Percentiles rank a stretch among this genome's conserved stretches.
These are phyloP conservation scores for Lophochroa leadbeateri DNA, from an alignment of 2,113 vertebrate species.

Conservation along the genomic window DNA sequence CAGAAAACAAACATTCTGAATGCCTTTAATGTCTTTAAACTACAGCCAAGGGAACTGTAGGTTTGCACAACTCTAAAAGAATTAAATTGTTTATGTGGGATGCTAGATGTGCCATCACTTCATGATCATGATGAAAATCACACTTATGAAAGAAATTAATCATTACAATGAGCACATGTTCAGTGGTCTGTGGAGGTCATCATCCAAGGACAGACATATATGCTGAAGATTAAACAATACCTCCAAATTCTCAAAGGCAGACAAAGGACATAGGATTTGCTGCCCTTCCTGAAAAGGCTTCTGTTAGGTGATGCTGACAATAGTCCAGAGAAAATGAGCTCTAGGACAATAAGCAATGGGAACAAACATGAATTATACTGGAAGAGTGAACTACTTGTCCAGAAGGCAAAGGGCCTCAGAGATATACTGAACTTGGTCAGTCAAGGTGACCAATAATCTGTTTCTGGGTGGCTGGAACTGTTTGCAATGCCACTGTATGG, in stretches of 20 bases:
- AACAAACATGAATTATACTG: not conserved
- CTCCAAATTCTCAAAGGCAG: not conserved
- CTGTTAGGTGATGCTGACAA: not conserved
- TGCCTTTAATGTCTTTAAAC: not conserved
- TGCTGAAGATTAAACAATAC: not conserved
- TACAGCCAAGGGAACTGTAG: not conserved
- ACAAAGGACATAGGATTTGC: not conserved
- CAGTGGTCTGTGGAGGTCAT: not conserved
- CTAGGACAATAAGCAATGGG: not conserved
- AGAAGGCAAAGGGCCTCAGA: not conserved
- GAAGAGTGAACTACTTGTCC: not conserved
- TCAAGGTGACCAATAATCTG: not conserved
- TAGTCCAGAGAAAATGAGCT: not conserved
- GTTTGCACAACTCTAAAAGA: not conserved
- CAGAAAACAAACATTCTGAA: not conserved
- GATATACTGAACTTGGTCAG: not conserved
- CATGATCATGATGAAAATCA: not conserved
- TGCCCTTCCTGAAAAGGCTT: not conserved
- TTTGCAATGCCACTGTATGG: not conserved
- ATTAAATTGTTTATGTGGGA: not conserved
- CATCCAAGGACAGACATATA: not conserved
- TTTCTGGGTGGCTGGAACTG: not conserved
- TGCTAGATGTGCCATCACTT: not conserved
- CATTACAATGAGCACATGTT: not conserved
- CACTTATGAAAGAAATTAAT: not conserved